Base-by-base conservation (phyloP, 2,888 invertebrate species). In the Drosophila emarginata region DNA sequence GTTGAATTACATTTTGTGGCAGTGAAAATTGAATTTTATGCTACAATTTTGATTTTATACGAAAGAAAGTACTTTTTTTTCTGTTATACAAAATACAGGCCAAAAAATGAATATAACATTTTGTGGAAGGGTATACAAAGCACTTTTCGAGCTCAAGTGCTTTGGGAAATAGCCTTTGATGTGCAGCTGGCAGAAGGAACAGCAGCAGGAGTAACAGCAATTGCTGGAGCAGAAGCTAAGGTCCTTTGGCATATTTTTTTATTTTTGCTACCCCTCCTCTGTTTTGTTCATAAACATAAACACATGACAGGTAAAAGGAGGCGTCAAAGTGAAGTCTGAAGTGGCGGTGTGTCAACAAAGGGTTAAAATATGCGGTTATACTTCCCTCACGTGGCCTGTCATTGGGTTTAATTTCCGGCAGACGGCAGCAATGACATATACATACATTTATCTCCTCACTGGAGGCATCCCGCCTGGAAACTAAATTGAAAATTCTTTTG, bases 401-500 rank as follows among this genome's bases (percentile, higher is more conserved):
- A 82, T 85, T 85, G 85, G 75, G 73, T 82, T 83, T 83, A 87
- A 83, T 83, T 83, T 83, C 82, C 82, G 82, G 72, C 62, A 59
- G 64, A 64, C 68, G 65, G 58, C 45, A 66, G 37, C 78, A 69
- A 62, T 64, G 72, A 59, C 26, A 32, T 68, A 65, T 63, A 62
- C 68, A 77, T 60, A 60, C 61, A 74, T 80, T 76, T 45, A 15
- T 21, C 80, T 80, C 80, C 80, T 65, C 36, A 9, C 36, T 4
- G 18, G 21, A 21, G 45, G 45, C 21, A 45, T 45, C 45, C 45
- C 61, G 59, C 70, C 18, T 50, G 23, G 40, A 26, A 61, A 39
- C 65, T 57, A 82, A 85, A 83, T 85, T 83, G 86, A 69, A 83
- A 83, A 85, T 83, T 82, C 82, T 71, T 64, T 21, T 51, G 32